phyloP scores from a whole-genome alignment of 2,113 vertebrate genomes.

The Numida meleagris region DNA sequence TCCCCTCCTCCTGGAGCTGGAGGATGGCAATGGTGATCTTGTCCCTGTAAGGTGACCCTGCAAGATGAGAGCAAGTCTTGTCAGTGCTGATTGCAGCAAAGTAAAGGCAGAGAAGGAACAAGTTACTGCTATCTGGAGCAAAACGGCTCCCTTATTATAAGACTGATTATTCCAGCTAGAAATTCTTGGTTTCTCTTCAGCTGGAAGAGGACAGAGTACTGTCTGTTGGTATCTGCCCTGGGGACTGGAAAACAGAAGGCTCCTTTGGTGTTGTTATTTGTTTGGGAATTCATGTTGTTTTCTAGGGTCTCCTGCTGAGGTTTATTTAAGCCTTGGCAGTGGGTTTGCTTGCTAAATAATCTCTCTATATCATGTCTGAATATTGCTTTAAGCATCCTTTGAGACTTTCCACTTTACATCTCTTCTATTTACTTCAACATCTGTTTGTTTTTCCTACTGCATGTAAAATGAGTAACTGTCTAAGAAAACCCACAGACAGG shows the following conservation, averaged over 20 bases:
- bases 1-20: constrained; percentile 96
- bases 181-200: background rate
- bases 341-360: constrained; percentile 11
- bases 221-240: background rate
- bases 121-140: background rate
- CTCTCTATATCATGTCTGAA: background rate
- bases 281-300: background rate
- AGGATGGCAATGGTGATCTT: constrained; percentile 97
- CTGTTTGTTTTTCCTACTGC: constrained; percentile 34
- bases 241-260: background rate
- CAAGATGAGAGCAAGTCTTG: background rate
- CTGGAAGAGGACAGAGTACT: background rate
- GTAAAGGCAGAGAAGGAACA: background rate
- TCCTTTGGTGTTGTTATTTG: background rate
- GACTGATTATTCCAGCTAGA: background rate
- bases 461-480: background rate
- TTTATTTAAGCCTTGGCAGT: constrained; percentile 35
- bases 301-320: background rate
- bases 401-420: background rate
- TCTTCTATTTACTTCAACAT: background rate
- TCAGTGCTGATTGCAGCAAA: background rate
- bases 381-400: constrained; percentile 7
- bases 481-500: background rate
- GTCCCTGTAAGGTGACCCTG: constrained; percentile 96
- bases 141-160: background rate